Conservation (phyloP, 2,888 invertebrate genomes). For the Disparrhopalites patrizii region DNA sequence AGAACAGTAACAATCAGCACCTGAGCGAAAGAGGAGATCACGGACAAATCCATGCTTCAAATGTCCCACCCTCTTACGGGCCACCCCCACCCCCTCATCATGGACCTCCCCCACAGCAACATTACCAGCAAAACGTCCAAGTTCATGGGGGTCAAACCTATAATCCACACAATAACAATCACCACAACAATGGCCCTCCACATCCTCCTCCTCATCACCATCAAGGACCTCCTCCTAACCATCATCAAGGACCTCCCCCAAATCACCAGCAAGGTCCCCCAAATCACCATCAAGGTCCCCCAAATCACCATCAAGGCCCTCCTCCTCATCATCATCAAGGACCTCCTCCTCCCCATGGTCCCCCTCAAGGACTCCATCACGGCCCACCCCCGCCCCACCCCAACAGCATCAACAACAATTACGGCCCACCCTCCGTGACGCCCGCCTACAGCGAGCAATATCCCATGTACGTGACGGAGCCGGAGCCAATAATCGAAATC, state of each 20-base stretch:
- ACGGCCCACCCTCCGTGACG: slow-evolving; percentile 22
- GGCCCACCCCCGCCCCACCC: background rate
- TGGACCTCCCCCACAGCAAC: background rate
- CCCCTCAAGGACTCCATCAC: background rate
- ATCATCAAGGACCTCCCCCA: background rate
- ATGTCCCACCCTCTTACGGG: background rate
- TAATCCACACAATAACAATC: background rate
- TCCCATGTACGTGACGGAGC: slow-evolving; percentile 43
- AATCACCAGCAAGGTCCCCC: background rate
- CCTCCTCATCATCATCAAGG: background rate
- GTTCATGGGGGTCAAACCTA: slow-evolving; percentile 10
- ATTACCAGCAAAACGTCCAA: background rate
- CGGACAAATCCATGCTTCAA: background rate
- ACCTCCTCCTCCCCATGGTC: background rate
- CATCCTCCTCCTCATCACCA: background rate
- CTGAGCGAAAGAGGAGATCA: slow-evolving; percentile 4
- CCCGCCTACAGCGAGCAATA: slow-evolving; percentile 31
- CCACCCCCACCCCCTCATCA: background rate
- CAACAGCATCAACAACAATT: background rate
- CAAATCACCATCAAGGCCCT: slow-evolving; percentile 9
- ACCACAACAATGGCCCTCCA: slow-evolving; percentile 6
- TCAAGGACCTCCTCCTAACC: background rate
- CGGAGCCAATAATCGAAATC: slow-evolving; percentile 83
- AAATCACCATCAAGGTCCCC: background rate
- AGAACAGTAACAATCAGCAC: background rate